Evolutionary conservation across 37 sponge, comb jelly and placozoan genomes (phyloP).

Genomic region (Eunapius fragilis): DNA sequence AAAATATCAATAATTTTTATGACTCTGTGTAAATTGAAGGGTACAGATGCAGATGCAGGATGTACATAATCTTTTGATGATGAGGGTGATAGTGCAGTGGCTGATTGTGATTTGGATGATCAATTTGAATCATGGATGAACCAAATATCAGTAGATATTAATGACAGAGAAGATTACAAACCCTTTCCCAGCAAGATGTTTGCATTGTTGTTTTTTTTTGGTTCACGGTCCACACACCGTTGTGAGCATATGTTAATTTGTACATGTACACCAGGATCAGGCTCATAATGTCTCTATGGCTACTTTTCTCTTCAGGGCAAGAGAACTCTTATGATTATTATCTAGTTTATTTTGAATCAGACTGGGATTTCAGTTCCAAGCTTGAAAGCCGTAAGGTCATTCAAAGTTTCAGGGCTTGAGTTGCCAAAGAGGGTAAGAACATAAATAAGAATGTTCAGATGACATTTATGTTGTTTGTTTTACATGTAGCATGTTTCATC

Average conservation of each 20-base stretch:
- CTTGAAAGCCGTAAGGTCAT: background rate
- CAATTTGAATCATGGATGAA: background rate
- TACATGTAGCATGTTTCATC: too few relatives aligned
- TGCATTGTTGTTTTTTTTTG: background rate
- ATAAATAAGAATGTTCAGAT: background rate
- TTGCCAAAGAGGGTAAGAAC: background rate
- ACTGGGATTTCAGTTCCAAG: background rate
- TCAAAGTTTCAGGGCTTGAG: background rate
- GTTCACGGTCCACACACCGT: background rate
- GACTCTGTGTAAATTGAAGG: background rate
- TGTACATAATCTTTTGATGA: background rate
- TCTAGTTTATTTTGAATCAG: background rate
- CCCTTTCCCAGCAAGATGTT: background rate
- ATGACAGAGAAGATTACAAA: background rate
- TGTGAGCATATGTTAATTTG: background rate
- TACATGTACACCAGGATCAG: background rate
- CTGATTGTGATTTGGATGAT: background rate
- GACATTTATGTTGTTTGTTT: too few relatives aligned
- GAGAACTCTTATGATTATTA: background rate
- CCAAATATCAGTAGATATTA: background rate
- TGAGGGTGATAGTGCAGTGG: background rate
- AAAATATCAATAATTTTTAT: too few relatives aligned
- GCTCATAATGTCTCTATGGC: background rate
- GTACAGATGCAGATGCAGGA: background rate
- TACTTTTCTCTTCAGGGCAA: background rate